A percentile compares a stretch with the other conserved stretches of the same genome.
Evolutionary conservation across 2,113 vertebrate species (phyloP).

Genomic region (Pangasianodon gigas): DNA sequence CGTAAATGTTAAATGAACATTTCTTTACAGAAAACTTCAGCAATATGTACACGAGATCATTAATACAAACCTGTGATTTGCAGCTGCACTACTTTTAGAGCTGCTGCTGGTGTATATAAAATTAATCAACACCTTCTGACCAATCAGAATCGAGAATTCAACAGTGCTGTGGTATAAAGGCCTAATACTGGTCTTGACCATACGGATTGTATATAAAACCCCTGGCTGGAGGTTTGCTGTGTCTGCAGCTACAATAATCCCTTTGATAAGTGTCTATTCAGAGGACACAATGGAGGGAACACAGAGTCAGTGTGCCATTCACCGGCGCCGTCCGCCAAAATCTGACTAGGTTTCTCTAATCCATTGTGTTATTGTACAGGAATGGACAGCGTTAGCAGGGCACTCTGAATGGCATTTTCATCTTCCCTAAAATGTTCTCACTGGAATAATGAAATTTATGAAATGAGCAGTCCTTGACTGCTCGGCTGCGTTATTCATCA

Average conservation of each 20-base stretch:
- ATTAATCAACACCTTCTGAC: neutral
- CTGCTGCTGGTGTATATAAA: neutral
- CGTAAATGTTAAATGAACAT: neutral
- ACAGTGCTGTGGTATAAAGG: neutral
- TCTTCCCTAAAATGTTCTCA: neutral
- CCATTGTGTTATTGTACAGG: slow-evolving; percentile 13
- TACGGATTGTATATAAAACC: neutral
- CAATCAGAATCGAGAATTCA: neutral
- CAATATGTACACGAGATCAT: neutral
- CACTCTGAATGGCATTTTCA: slow-evolving; percentile 6
- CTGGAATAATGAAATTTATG: neutral
- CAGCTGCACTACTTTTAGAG: neutral
- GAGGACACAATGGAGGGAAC: slow-evolving; percentile 34
- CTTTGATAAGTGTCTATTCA: slow-evolving; percentile 34
- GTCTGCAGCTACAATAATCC: slow-evolving; percentile 43
- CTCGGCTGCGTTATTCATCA: slow-evolving; percentile 3
- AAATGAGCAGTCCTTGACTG: neutral
- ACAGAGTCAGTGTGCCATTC: slow-evolving; percentile 32
- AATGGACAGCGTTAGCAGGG: neutral
- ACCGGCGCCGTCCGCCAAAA: neutral
- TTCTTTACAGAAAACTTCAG: neutral
- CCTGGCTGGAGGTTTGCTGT: slow-evolving; percentile 19
- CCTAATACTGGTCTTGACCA: neutral
- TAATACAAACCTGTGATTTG: neutral
- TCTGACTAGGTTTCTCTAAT: slow-evolving; percentile 12